A percentile compares a stretch with the other conserved stretches of the same genome.
Conservation (phyloP, 2,797 vertebrate species). For the Sebastes paucispinis region DNA sequence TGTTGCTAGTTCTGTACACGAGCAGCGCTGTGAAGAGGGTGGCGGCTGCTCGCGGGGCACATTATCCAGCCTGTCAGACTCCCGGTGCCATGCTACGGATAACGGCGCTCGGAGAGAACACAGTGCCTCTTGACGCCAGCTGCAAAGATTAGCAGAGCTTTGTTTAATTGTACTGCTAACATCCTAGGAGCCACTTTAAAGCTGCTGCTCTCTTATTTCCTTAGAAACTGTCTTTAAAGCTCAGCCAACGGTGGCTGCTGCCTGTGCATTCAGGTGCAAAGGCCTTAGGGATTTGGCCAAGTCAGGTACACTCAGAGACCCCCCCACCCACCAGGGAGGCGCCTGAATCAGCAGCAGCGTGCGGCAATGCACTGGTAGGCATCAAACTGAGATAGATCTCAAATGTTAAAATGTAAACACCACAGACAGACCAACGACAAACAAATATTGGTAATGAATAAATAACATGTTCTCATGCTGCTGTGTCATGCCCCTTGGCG, state of each 20-base stretch:
- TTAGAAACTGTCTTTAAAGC: constrained; percentile 60
- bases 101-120: constrained; percentile 52
- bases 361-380: constrained; percentile 2
- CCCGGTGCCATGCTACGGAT: constrained; percentile 33
- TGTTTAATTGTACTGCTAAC: constrained; percentile 78
- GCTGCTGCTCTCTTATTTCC: constrained; percentile 44
- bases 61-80: constrained; percentile 70
- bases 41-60: constrained; percentile 48
- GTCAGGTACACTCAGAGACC: constrained; percentile 32
- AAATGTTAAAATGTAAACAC: not conserved
- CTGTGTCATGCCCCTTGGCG: too few species aligned
- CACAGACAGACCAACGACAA: not conserved
- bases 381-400: constrained; percentile 4
- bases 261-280: constrained; percentile 54
- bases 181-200: constrained; percentile 64
- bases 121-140: constrained; percentile 64
- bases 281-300: constrained; percentile 47
- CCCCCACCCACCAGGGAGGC: not conserved
- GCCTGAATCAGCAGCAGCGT: constrained; percentile 15
- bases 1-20: constrained; percentile 25
- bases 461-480: too few species aligned
- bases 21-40: constrained; percentile 26
- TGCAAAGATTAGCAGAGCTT: constrained; percentile 79
- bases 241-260: constrained; percentile 51
- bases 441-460: not conserved